These are phyloP conservation scores for Ispidina lecontei DNA, from an alignment of 2,797 vertebrate species.

Conservation along the genomic window DNA sequence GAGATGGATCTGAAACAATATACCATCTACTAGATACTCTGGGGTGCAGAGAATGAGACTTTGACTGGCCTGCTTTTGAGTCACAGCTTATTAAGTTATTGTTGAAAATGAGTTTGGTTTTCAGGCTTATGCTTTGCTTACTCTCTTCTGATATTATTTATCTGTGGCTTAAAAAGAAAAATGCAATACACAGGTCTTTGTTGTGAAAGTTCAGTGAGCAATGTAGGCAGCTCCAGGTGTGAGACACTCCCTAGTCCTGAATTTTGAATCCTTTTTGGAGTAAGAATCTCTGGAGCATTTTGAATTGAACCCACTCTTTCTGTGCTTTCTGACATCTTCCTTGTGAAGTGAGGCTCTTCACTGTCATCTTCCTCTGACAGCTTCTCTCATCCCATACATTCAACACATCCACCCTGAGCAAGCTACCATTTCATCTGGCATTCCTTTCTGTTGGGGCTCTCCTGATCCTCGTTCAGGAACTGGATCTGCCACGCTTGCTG, in stretches of 20 bases:
- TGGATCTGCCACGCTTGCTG: slow-evolving; percentile 24
- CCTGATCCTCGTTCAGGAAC: not conserved
- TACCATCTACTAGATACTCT: not conserved
- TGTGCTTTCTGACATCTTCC: not conserved
- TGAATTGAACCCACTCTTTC: not conserved
- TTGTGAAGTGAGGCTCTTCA: not conserved
- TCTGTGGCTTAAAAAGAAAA: not conserved
- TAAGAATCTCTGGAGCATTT: not conserved
- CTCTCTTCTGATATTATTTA: not conserved
- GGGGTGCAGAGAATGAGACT: not conserved
- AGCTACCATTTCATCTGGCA: slow-evolving; percentile 26
- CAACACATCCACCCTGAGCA: not conserved
- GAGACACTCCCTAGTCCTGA: not conserved
- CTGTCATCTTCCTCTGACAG: slow-evolving; percentile 39
- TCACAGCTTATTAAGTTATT: not conserved
- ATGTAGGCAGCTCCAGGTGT: not conserved
- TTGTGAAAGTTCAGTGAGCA: not conserved
- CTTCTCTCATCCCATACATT: slow-evolving; percentile 23
- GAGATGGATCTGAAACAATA: not conserved
- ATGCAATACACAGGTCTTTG: not conserved
- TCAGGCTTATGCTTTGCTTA: slow-evolving; percentile 12
- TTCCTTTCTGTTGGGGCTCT: slow-evolving; percentile 36
- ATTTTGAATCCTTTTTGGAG: not conserved
- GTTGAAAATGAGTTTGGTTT: not conserved
- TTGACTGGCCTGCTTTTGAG: not conserved